phyloP scores from a whole-genome alignment of 2,113 vertebrate species.

The Cavia porcellus region DNA sequence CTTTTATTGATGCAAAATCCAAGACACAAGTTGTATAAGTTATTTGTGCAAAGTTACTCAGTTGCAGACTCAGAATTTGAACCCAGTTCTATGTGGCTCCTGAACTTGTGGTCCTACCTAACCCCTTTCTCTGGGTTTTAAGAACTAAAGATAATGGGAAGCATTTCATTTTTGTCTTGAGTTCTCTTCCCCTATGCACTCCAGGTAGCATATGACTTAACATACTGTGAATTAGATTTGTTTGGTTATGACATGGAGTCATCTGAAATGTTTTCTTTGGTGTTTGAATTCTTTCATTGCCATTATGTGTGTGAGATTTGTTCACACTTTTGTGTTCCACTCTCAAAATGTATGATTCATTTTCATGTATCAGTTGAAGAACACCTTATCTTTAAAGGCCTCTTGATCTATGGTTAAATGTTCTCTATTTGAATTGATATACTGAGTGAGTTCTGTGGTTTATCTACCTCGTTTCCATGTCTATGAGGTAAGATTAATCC shows the following conservation, averaged over 20 bases:
- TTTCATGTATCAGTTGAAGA: not conserved
- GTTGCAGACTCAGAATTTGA: slow-evolving; percentile 36
- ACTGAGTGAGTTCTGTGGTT: not conserved
- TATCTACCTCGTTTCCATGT: not conserved
- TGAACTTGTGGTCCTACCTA: not conserved
- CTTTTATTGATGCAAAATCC: slow-evolving; percentile 72
- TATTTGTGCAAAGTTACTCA: slow-evolving; percentile 42
- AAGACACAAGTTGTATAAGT: slow-evolving; percentile 22
- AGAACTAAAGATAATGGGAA: not conserved
- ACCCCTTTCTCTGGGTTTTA: not conserved
- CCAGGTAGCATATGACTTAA: not conserved
- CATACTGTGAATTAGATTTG: not conserved
- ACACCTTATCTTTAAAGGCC: slow-evolving; percentile 33
- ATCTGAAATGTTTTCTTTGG: not conserved
- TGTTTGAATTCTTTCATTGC: slow-evolving; percentile 21
- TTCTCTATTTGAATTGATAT: not conserved
- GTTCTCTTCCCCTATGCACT: fast-evolving
- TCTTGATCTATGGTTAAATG: slow-evolving; percentile 27
- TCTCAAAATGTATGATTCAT: not conserved
- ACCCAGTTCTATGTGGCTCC: not conserved
- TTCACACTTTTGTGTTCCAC: not conserved
- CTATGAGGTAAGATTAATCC: slow-evolving; percentile 52
- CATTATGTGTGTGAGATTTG: not conserved
- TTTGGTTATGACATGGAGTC: not conserved
- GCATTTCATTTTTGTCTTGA: not conserved